Conservation (phyloP, 37 sponge, comb jelly and placozoan genomes). For the Petrosia ficiformis region DNA sequence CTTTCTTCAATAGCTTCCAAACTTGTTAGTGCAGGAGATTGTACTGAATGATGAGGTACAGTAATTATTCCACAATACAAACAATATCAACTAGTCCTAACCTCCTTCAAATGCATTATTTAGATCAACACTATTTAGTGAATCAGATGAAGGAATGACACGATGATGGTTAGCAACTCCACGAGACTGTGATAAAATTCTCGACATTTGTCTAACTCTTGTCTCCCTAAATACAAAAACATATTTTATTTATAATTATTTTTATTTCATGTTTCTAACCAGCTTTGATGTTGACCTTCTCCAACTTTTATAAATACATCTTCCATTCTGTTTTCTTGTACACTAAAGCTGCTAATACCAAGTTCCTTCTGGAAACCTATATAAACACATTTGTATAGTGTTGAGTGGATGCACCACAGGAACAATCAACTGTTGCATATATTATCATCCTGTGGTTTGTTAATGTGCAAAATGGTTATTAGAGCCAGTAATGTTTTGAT, state of each 20-base stretch:
- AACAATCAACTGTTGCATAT: too few species aligned
- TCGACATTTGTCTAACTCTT: neutral
- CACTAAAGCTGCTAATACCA: constrained; percentile 89
- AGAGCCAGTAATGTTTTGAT: too few species aligned
- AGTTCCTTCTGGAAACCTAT: constrained; percentile 36
- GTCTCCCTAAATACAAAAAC: neutral
- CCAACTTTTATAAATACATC: constrained; percentile 96
- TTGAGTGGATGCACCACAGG: too few species aligned
- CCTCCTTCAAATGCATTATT: neutral
- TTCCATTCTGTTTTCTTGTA: constrained; percentile 92
- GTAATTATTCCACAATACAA: too few species aligned
- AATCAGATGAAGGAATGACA: neutral
- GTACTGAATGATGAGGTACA: too few species aligned
- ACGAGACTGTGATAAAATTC: neutral
- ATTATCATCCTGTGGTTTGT: too few species aligned
- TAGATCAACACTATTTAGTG: neutral
- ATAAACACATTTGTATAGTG: too few species aligned
- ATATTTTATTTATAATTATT: neutral
- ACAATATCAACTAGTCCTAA: too few species aligned
- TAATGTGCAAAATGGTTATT: too few species aligned
- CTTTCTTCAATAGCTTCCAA: too few species aligned
- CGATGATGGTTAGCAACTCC: neutral
- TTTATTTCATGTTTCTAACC: neutral
- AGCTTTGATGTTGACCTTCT: constrained; percentile 26
- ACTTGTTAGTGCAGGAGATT: too few species aligned